Base-by-base conservation (phyloP, 2,888 invertebrate genomes). In the Epinotia brunnichana region DNA sequence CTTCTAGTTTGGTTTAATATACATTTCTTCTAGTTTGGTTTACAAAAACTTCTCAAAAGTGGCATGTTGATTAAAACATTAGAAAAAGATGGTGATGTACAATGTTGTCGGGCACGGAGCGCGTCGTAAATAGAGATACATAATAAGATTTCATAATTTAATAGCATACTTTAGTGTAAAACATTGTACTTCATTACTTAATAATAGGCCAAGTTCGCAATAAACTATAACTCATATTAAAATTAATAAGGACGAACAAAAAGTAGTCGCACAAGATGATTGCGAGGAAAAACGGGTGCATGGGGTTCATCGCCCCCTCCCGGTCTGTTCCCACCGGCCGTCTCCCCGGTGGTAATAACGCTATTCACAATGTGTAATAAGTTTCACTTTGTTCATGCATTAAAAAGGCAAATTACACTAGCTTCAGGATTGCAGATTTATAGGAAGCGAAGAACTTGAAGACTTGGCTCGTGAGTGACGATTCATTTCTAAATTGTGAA, bases 241-340 rank as follows among this genome's bases (percentile, higher is more conserved):
- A 85, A 84, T 84, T 83, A 84, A 83, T 84, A 80, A 80, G 77
- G 69, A 75, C 76, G 74, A 75, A 74, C 78, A 87, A 86, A 85
- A 86, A 86, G 84, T 75, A 78, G 86, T 84, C 81, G 80, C 78
- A 83, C 85, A 82, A 84, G 84, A 80, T 81, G 81, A 69, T 74
- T 75, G 77, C 76, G 82, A 75, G 84, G 85, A 88, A 90, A 90
- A 88, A 88, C 86, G 81, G 80, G 84, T 87, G 86, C 82, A 81
- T 82, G 83, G 85, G 35, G 91, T 90, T 90, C 91, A 90, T 80
- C 86, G 89, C 82, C 80, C 87, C 83, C 78, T 81, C 82, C 81
- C 82, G 80, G 81, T 77, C 80, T 81, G 85, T 88, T 89, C 88
- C 85, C 88, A 88, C 86, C 85, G 81, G 81, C 82, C 82, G 83